Base-by-base conservation (phyloP, 2,113 vertebrate species). In the Cyprinodon tularosa region DNA sequence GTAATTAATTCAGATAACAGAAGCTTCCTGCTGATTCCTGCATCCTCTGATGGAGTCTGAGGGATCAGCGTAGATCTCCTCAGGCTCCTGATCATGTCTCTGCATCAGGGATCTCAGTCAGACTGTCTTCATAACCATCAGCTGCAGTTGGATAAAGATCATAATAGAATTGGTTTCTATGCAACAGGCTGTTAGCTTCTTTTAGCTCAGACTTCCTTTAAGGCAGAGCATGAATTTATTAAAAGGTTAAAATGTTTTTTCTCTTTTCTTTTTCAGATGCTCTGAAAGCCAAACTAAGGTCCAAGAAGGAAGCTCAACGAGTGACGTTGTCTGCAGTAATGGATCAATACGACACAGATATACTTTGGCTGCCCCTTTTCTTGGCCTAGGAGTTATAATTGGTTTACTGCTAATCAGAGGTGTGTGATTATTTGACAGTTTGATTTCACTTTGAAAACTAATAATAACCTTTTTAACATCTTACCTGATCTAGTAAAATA, bases 321-420 rank as follows among this genome's bases (percentile, higher is more conserved):
- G 3, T 0, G 67, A 87, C 0, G 64, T 66, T 2, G 59, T 74
- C 50, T 87, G 85, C 68, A 8, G 0, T 0, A 15, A 0, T 0
- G 0, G 48, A 62, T 4, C 66, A 37, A 9, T 12, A 3, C 65
- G 63, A 40, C 1, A 9, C 0, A 40, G 0, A 47, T 4, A 39
- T 0, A 0, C 0, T 7, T 20, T 3, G 0, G 4, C 11, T 6
- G 0, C 0, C 7, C 13, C 38, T 13, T 1, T 14, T 3, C 0
- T 8, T 17, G 57, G 4, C 0, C 20, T 3, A 1, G 4, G 22
- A 2, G 0, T 0, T 36, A 0, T 12, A 20, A 15, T 5, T 11
- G 4, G 3, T 57, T 44, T 8, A 9, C 6, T 0, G 4, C 6
- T 59, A n/a, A 3, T 44, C 0, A 7, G 0, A 69, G 14, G 0